Percentiles rank a stretch among this genome's conserved stretches.
These are phyloP conservation scores for Aphidius colemani DNA, from an alignment of 2,888 invertebrate species.

Conservation along the genomic window DNA sequence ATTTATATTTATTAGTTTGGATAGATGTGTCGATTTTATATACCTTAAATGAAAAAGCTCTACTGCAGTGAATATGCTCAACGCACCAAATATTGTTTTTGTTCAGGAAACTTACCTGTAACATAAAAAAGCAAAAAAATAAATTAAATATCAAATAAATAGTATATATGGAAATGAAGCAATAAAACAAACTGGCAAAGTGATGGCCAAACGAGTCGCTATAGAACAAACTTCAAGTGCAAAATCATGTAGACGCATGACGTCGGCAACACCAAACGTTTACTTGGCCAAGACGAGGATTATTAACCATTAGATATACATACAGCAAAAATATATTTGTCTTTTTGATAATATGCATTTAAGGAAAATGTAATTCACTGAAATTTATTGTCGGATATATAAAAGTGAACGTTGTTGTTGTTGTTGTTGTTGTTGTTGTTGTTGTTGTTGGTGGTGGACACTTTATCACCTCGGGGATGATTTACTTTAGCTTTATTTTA, in stretches of 20 bases:
- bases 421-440: no score
- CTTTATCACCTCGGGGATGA: no score
- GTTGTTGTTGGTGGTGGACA: no score
- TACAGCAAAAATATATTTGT: background rate
- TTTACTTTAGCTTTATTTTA: no score
- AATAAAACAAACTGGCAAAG: constrained; percentile 29
- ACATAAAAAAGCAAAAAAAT: constrained; percentile 21
- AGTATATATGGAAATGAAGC: no score
- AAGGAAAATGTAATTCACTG: constrained; percentile 7
- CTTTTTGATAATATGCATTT: background rate
- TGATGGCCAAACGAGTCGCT: constrained; percentile 30
- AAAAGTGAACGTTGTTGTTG: background rate
- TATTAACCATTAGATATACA: constrained; percentile 11
- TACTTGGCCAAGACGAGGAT: constrained; percentile 15
- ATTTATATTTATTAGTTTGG: constrained; percentile 27
- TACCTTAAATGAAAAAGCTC: constrained; percentile 19
- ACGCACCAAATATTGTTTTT: background rate
- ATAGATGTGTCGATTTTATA: constrained; percentile 22
- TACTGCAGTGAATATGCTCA: constrained; percentile 1
- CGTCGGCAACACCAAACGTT: constrained; percentile 16
- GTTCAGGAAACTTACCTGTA: constrained; percentile 33
- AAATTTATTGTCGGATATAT: constrained; percentile 6
- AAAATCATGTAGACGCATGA: constrained; percentile 33
- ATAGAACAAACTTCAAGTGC: constrained; percentile 30
- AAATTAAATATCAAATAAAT: background rate